Evolutionary conservation across 2,113 vertebrate species (phyloP), one percentile per base, ranked within the genome.

Genomic region (Phaetusa simplex): DNA sequence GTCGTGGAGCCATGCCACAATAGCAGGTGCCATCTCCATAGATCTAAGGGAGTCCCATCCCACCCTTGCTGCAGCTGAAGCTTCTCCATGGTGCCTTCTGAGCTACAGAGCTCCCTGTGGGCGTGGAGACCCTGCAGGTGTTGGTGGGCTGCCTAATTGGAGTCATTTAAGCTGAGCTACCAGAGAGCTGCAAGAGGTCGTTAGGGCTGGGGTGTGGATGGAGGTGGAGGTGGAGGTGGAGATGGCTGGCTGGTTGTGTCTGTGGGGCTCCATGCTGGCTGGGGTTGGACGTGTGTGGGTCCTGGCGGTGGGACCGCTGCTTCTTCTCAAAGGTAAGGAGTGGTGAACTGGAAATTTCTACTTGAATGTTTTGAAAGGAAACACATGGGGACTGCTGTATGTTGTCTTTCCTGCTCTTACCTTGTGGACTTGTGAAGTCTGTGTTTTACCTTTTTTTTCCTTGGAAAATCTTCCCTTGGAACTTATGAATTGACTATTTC

Each of bases 211-310:
- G 20, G 4, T 18, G 19, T 10, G 23, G 32, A 1, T 20, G 49
- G 36, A 14, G 42, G 26, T 11, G 23, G 22, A 6, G n/a, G 14
- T 42, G 40, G 40, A 40, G 40, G 40, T 40, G 11, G 40, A 40
- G 40, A 11, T 40, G 40, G 40, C 40, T 40, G 40, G 26, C 3
- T 36, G 56, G 20, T 43, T 3, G 30, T 9, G 10, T 2, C 14
- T 0, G 0, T 19, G 36, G 22, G 5, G 36, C 5, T 72, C 6
- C 3, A 0, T 2, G 32, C 6, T 2, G 52, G 11, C 5, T 45
- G 32, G 17, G 22, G 7, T 19, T 40, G 42, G 52, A 14, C 1
- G 1, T 3, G 7, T 2, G 29, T 50, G 27, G 43, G 23, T 6
- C 14, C 9, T 22, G 24, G 11, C 0, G 3, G 10, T 32, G 66